Percentiles rank a stretch among this genome's conserved stretches.
Evolutionary conservation across 2,888 invertebrate species (phyloP).

Genomic region (Leptinotarsa juncta): DNA sequence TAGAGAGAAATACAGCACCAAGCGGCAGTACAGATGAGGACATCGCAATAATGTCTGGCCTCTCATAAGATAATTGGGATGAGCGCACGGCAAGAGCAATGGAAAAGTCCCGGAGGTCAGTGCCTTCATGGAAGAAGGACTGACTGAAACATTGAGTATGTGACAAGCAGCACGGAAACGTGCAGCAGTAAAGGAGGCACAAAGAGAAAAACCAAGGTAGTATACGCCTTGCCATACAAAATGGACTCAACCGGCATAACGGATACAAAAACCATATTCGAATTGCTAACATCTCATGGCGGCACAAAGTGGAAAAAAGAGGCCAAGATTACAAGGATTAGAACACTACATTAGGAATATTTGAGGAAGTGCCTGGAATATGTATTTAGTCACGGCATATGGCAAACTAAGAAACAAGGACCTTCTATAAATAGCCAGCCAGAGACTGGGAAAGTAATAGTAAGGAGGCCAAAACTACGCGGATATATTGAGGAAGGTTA

Average conservation of each 20-base stretch:
- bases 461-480: slow-evolving; percentile 18
- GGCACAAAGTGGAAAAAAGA: slow-evolving; percentile 2
- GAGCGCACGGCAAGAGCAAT: slow-evolving; percentile 1
- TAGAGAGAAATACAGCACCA: not conserved
- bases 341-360: slow-evolving; percentile 20
- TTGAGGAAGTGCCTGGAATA: slow-evolving; percentile 13
- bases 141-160: slow-evolving; percentile 12
- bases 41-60: slow-evolving; percentile 3
- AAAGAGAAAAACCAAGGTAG: not conserved
- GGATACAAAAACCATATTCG: slow-evolving; percentile 8
- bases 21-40: not conserved
- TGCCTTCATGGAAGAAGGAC: slow-evolving; percentile 6
- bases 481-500: slow-evolving; percentile 23
- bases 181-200: slow-evolving; percentile 4
- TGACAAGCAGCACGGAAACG: slow-evolving; percentile 7
- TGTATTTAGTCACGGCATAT: slow-evolving; percentile 3
- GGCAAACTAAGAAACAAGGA: not conserved
- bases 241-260: slow-evolving; percentile 19
- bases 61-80: not conserved
- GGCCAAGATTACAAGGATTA: slow-evolving; percentile 20
- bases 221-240: slow-evolving; percentile 16
- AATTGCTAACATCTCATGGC: slow-evolving; percentile 16
- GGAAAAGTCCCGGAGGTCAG: slow-evolving; percentile 10
- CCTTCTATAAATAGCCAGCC: not conserved
- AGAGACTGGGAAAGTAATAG: slow-evolving; percentile 1